Base-by-base conservation (phyloP, 2,113 vertebrate species). In the Tragelaphus strepsiceros region DNA sequence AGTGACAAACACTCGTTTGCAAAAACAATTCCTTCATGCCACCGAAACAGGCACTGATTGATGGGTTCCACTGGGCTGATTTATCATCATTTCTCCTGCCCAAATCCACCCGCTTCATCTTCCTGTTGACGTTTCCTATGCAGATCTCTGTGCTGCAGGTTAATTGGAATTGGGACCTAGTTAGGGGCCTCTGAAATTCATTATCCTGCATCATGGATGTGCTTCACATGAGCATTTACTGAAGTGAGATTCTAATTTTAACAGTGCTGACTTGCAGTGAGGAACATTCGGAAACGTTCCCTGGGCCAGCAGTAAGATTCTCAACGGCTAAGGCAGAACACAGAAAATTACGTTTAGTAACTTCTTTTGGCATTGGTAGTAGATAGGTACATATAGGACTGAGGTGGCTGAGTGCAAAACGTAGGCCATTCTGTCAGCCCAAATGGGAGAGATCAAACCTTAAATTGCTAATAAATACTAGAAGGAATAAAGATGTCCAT, bases 81-180 rank as follows among this genome's bases (percentile, higher is more conserved):
- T 96, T 93, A 94, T 96, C 87, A 77, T 91, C 78, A 84, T 83
- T 92, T 67, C 78, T 90, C 78, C 77, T 90, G 61, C 58, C 89
- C 90, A 89, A 46, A 90, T 56, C 80, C 62, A 71, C 91, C 7
- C 5, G 62, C 71, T 80, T 94, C 84, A 92, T 64, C 92, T 85
- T 62, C 61, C 62, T 91, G 58, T 53, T 97, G 97, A 91, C 84
- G 90, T 95, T 97, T 96, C 92, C 62, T 71, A 83, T 9, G 62
- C 35, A 86, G 39, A 46, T 84, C 83, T 97, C 59, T 90, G 92
- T 80, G 84, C 43, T 35, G 53, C 74, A 85, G 96, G 94, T 93
- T 96, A 96, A 97, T 95, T 97, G 95, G 95, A 96, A 81, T 49
- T 93, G 84, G 59, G 96, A 97, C 78, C 61, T 74, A 54, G 86